Evolutionary conservation across 1,140 invertebrate species (phyloP).

Genomic region (Listronotus bonariensis): DNA sequence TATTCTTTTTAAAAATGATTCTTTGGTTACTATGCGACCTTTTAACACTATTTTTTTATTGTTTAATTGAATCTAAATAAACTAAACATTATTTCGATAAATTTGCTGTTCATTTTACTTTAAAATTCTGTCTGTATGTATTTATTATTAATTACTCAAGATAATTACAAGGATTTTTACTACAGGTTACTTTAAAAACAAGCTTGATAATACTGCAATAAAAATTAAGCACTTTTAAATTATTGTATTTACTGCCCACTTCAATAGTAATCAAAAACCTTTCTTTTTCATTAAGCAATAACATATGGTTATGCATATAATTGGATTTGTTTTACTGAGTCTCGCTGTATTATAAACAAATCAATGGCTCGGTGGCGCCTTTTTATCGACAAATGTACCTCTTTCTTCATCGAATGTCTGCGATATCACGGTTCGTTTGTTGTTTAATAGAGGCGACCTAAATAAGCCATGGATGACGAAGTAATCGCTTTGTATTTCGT

Average conservation of each 20-base stretch:
- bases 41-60: no score
- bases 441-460: constrained; percentile 24
- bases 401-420: constrained; percentile 33
- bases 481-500: no score
- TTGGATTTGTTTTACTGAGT: constrained; percentile 29
- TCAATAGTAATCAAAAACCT: constrained; percentile 22
- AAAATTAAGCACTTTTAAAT: constrained; percentile 10
- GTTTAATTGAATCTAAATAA: no score
- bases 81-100: no score
- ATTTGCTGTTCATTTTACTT: no score
- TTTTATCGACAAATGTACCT: constrained; percentile 27
- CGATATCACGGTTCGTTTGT: constrained; percentile 14
- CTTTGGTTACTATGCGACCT: no score
- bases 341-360: constrained; percentile 33
- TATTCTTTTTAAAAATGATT: no score
- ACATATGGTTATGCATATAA: constrained; percentile 33
- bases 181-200: no score
- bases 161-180: no score
- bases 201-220: no score
- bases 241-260: constrained; percentile 33
- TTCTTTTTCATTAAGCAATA: constrained; percentile 36
- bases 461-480: constrained; percentile 4
- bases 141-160: no score
- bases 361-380: constrained; percentile 33
- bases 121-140: no score